These are phyloP conservation scores for Nysson spinosus DNA, from an alignment of 2,888 invertebrate genomes.

Conservation along the genomic window DNA sequence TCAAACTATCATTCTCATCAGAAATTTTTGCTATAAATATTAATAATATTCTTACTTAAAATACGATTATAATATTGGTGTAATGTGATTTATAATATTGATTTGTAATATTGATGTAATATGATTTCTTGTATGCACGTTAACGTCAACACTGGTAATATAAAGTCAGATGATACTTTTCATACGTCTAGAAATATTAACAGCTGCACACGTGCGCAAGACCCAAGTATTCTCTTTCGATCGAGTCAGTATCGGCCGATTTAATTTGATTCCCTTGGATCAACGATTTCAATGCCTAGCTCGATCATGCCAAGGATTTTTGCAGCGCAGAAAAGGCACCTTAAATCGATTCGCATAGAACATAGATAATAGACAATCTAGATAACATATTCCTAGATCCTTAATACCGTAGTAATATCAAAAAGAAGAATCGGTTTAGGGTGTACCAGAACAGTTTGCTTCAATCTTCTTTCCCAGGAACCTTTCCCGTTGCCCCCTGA, in stretches of 20 bases:
- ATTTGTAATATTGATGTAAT: too few relatives aligned
- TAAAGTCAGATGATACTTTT: too few relatives aligned
- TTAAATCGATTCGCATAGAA: conserved; percentile 18
- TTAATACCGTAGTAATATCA: background rate
- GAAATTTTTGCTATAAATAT: too few relatives aligned
- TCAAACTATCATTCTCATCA: too few relatives aligned
- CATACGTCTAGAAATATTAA: conserved; percentile 15
- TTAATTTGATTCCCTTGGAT: background rate
- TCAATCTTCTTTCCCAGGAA: conserved; percentile 28
- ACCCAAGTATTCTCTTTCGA: conserved; percentile 2
- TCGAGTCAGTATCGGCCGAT: conserved; percentile 9
- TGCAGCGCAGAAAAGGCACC: conserved; percentile 29
- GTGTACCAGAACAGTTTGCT: conserved; percentile 48
- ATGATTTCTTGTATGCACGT: too few relatives aligned
- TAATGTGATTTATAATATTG: too few relatives aligned
- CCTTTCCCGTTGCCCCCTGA: conserved; percentile 1
- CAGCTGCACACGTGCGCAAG: conserved; percentile 21
- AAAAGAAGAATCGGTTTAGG: conserved; percentile 28
- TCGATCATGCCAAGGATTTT: conserved; percentile 15
- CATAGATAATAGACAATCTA: too few relatives aligned
- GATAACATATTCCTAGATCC: too few relatives aligned
- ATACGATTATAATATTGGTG: too few relatives aligned
- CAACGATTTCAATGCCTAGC: conserved; percentile 10
- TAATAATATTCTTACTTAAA: too few relatives aligned
- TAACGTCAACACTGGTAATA: too few relatives aligned